Evolutionary conservation across 1,140 invertebrate genomes (phyloP), one percentile per base, ranked within the genome.

Genomic region (Asbolus verrucosus): DNA sequence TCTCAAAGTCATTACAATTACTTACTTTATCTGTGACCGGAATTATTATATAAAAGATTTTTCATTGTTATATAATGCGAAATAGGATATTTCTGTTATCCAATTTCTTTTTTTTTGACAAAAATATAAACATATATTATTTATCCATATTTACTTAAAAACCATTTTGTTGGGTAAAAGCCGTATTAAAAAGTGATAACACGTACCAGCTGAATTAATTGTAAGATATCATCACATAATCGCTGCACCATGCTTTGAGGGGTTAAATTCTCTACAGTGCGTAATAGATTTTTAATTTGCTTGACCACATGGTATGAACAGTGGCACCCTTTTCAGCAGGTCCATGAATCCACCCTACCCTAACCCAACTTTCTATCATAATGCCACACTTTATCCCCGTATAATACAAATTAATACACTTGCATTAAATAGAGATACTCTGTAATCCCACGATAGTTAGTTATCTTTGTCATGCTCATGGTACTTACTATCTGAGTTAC

Each of bases 351-450:
- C 59, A 67, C 73, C 75, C 69, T 59, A 65, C 62, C 69, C 69
- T 65, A 65, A 27, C 67, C 59, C 33, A 75, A 76, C 71, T 77
- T 76, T 73, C 75, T 73, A 73, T 73, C 73, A 73, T 75, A 77
- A 76, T 78, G 75, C 75, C 73, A 76, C 75, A 74, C 73, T 76
- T 76, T 71, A 78, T 78, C 75, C 76, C 67, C 71, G 59, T 60
- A 75, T 78, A 78, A 78, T 75, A 78, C 76, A 78, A 78, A 78
- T 78, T 78, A 78, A 78, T 78, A 78, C 75, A 73, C 73, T 73
- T 39, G 75, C 39, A 78, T 78, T 78, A 78, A 76, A 76, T 76
- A 71, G 76, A 78, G 69, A 75, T 70, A 72, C 71, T 38, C 71
- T 71, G 63, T 76, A 77, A 76, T 76, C 75, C 76, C 65, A n/a